Evolutionary conservation across 1,140 invertebrate species (phyloP).

Genomic region (Macrobrachium rosenbergii): DNA sequence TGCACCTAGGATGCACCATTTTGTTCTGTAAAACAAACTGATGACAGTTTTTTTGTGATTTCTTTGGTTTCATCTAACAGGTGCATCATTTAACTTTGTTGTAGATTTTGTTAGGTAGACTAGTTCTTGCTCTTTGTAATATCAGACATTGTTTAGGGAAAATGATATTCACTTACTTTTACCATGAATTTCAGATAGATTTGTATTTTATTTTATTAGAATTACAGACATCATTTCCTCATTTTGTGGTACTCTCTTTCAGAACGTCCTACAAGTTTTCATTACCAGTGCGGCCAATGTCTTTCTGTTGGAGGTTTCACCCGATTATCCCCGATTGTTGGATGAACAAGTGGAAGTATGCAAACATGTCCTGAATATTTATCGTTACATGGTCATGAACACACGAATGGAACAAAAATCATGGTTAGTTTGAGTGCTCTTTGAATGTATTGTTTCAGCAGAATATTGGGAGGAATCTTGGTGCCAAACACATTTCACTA

Average conservation of each 20-base stretch:
- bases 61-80: too few species aligned
- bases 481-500: too few species aligned
- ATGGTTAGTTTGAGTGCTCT: constrained; percentile 77
- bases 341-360: constrained; percentile 97
- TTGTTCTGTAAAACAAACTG: too few species aligned
- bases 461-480: background rate
- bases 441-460: background rate
- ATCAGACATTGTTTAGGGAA: too few species aligned
- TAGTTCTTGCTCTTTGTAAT: too few species aligned
- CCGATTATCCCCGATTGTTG: constrained; percentile 73
- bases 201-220: too few species aligned
- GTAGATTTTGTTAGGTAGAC: too few species aligned
- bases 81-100: too few species aligned
- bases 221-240: too few species aligned
- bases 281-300: constrained; percentile 96
- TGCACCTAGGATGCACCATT: background rate
- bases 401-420: constrained; percentile 91
- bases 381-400: constrained; percentile 97
- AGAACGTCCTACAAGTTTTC: constrained; percentile 93
- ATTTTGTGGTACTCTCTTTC: constrained; percentile 65
- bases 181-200: too few species aligned
- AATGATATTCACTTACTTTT: too few species aligned
- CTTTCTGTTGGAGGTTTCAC: constrained; percentile 78
- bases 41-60: too few species aligned
- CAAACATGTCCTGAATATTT: constrained; percentile 96